Evolutionary conservation across 2,113 vertebrate genomes (phyloP), one percentile per base, ranked within the genome.

Genomic region (Sapayoa aenigma): DNA sequence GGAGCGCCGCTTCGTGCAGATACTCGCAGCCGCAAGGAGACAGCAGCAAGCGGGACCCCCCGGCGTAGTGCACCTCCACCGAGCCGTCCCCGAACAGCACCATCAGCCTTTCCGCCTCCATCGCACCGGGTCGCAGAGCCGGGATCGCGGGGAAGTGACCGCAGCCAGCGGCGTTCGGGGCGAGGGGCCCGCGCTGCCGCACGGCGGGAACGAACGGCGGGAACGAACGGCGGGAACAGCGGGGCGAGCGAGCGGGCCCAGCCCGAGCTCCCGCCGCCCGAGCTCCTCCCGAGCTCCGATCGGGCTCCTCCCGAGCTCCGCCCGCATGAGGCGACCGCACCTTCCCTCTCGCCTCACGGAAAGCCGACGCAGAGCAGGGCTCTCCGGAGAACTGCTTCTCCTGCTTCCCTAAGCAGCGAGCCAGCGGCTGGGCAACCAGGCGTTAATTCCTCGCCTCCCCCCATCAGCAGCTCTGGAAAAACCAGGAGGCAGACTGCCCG

Each of bases 1-100:
- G 90, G 3, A 41, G 60, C 7, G 95, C 92, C 94, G 97, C 98
- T 59, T 98, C 96, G 55, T 98, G 89, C 49, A 98, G 60, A 88
- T 99, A 99, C 35, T 99, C 99, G 30, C 97, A 98, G 21, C 98
- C 99, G 84, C 99, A 99, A 2, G 99, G 98, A 3, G 99, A 98
- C 41, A 99, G 95, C 27, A 98, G 98, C 58, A 99, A 46, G 67
- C 86, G 97, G 30, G 96, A 96, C 2, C 98, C 98, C 46, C 97
- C 98, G 1, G n/a, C 49, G 87, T 97, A 98, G 7, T 87, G 97
- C 39, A 98, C 97, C 72, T 99, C 98, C 75, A 98, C 98, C 3
- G 98, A 98, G 59, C 98, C 98, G 58, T 99, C 98, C 49, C 96
- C 98, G 33, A 98, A 98, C 88, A 99, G 97, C 17, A 98, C 86